Percentiles rank a stretch among this genome's conserved stretches.
Conservation (phyloP, 2,113 vertebrate genomes). For the Ardeotis arabs region DNA sequence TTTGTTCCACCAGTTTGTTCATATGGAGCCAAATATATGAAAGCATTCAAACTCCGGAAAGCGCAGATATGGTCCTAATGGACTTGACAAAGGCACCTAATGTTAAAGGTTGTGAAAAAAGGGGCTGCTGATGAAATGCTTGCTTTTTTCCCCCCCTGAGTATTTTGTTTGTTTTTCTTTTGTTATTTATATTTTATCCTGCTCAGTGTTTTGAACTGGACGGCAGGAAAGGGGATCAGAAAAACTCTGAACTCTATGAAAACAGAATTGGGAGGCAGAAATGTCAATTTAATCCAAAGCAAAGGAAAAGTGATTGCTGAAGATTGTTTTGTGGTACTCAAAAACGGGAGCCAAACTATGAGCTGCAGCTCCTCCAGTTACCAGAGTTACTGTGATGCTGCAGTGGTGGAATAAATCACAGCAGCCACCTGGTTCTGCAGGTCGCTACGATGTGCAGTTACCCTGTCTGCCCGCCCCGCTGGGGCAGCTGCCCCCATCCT, state of each 20-base stretch:
- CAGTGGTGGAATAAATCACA: not conserved
- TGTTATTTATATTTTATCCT: not conserved
- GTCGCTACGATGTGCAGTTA: too few relatives aligned
- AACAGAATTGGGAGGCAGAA: not conserved
- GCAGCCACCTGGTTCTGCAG: not conserved
- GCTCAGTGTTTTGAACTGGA: not conserved
- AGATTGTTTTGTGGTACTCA: not conserved
- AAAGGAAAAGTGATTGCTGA: not conserved
- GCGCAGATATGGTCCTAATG: slow-evolving; percentile 55
- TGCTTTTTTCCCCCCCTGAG: not conserved
- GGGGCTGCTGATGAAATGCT: slow-evolving; percentile 1
- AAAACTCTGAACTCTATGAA: not conserved
- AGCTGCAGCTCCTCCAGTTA: not conserved
- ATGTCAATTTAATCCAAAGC: not conserved
- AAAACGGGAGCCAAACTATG: not conserved
- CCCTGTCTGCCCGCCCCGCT: not conserved
- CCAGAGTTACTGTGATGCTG: not conserved
- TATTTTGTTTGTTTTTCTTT: slow-evolving; percentile 32
- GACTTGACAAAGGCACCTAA: slow-evolving; percentile 52
- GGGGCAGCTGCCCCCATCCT: not conserved
- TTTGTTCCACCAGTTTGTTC: slow-evolving; percentile 66
- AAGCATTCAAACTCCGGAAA: slow-evolving; percentile 66
- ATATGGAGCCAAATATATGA: slow-evolving; percentile 62
- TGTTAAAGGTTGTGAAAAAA: slow-evolving; percentile 43
- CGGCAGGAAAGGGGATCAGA: not conserved